phyloP scores from a whole-genome alignment of 2,797 vertebrate species.

The Synaphobranchus kaupii region DNA sequence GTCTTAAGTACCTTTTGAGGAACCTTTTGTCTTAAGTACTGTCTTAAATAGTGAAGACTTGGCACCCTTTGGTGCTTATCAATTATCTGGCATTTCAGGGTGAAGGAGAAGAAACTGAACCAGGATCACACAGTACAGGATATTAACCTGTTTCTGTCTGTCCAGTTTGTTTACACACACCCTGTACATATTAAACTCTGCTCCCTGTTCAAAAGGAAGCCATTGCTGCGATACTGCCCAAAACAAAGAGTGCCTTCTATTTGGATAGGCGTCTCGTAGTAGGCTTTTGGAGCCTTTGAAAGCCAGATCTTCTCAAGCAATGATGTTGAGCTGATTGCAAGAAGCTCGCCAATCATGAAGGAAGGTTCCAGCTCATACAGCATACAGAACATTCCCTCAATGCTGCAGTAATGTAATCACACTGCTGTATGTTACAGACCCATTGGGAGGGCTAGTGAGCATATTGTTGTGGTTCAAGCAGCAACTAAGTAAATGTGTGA shows the following conservation, averaged over 20 bases:
- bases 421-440: background rate
- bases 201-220: background rate
- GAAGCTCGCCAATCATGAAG: background rate
- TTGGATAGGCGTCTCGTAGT: background rate
- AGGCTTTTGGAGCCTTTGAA: background rate
- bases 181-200: background rate
- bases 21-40: conserved; percentile 51
- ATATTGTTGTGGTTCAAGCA: background rate
- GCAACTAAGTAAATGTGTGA: background rate
- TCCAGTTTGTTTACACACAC: background rate
- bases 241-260: conserved; percentile 12
- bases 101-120: conserved; percentile 11
- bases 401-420: background rate
- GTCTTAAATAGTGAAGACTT: conserved; percentile 35
- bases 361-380: background rate
- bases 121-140: background rate
- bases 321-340: background rate
- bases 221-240: background rate
- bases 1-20: conserved; percentile 52
- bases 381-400: background rate
- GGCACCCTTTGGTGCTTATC: conserved; percentile 49
- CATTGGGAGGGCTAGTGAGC: background rate
- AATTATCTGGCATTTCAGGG: conserved; percentile 40
- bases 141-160: background rate
- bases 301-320: background rate